A percentile compares a stretch with the other conserved stretches of the same genome.
Evolutionary conservation across 2,888 invertebrate genomes (phyloP).

Genomic region (Euzetes globulus): DNA sequence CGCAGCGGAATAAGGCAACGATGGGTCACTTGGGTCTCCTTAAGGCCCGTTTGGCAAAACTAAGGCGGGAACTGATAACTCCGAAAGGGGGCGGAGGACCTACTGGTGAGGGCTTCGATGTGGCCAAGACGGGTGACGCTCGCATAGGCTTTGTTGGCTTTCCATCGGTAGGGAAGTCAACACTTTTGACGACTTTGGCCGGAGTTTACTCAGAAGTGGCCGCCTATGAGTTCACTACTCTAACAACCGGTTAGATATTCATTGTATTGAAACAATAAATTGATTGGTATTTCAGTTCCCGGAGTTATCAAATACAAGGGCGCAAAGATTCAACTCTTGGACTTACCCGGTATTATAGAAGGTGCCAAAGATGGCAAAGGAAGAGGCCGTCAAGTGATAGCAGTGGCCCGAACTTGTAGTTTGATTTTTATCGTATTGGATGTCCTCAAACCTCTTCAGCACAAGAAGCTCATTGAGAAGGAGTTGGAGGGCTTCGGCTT

Average conservation of each 20-base stretch:
- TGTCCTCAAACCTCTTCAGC: constrained; percentile 95
- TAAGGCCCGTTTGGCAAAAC: constrained; percentile 93
- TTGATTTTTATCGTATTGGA: constrained; percentile 98
- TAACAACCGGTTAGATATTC: no score
- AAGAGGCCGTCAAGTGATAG: constrained; percentile 81
- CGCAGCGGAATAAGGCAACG: no score
- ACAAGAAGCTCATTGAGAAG: constrained; percentile 77
- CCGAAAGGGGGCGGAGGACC: constrained; percentile 71
- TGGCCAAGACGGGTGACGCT: constrained; percentile 82
- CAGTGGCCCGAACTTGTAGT: constrained; percentile 96
- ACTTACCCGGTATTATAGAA: constrained; percentile 98
- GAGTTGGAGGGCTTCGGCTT: constrained; percentile 98
- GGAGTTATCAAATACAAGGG: constrained; percentile 97
- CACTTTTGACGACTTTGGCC: constrained; percentile 85
- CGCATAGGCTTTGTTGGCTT: constrained; percentile 95
- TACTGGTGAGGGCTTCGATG: constrained; percentile 80
- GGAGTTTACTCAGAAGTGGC: constrained; percentile 95
- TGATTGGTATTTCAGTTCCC: no score
- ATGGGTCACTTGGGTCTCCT: constrained; percentile 96
- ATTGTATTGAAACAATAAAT: no score
- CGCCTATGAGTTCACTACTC: constrained; percentile 95
- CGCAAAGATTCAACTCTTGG: constrained; percentile 94
- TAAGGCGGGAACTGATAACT: constrained; percentile 85
- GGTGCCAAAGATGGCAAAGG: constrained; percentile 81
- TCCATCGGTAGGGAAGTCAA: constrained; percentile 98